Percentiles rank a stretch among this genome's conserved stretches.
These are phyloP conservation scores for Caerostris extrusa DNA, from an alignment of 1,140 invertebrate genomes.

Conservation along the genomic window DNA sequence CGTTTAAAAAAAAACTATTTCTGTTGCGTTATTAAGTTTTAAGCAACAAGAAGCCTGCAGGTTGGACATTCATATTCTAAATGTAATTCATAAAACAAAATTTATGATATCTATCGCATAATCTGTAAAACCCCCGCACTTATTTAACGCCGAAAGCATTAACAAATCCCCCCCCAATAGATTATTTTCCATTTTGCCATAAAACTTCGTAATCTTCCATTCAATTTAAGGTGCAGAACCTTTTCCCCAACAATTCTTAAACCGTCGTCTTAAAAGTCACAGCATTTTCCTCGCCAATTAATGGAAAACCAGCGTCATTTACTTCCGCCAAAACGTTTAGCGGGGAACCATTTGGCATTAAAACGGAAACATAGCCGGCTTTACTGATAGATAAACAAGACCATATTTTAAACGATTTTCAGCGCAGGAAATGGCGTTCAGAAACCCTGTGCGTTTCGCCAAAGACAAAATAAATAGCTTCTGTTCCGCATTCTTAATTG, in stretches of 20 bases:
- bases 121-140: too few species aligned
- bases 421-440: background rate
- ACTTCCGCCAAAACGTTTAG: background rate
- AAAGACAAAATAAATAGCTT: conserved; percentile 40
- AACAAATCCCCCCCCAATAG: background rate
- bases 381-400: conserved; percentile 39
- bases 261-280: background rate
- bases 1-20: too few species aligned
- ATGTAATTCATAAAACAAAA: too few species aligned
- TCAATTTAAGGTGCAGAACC: background rate
- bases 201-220: background rate
- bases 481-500: conserved; percentile 34
- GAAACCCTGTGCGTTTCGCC: background rate
- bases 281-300: background rate
- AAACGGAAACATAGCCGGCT: conserved; percentile 13
- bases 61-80: too few species aligned
- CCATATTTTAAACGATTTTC: conserved; percentile 21
- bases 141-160: background rate
- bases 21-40: too few species aligned
- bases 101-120: too few species aligned
- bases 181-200: background rate
- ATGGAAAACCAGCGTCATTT: background rate
- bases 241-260: background rate
- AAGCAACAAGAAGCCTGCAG: too few species aligned
- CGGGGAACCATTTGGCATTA: conserved; percentile 14